These are phyloP conservation scores for Leptocoma aspasia DNA, from an alignment of 2,113 vertebrate species.

Conservation along the genomic window DNA sequence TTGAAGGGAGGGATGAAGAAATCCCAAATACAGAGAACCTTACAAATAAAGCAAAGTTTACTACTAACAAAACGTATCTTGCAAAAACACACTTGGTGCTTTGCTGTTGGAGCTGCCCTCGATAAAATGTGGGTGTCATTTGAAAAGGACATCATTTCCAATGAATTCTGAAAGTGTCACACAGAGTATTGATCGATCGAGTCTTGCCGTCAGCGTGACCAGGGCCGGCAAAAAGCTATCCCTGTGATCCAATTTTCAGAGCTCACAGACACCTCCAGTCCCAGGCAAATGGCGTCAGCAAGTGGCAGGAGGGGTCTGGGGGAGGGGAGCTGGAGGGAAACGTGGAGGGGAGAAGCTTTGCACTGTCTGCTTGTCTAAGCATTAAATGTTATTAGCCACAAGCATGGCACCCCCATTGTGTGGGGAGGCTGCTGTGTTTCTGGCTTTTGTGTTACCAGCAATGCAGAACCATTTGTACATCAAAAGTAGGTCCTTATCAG, in stretches of 20 bases:
- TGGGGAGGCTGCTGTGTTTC: background rate
- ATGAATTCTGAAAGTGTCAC: slow-evolving; percentile 79
- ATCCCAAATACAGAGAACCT: slow-evolving; percentile 49
- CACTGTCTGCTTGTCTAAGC: background rate
- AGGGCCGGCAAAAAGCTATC: slow-evolving; percentile 81
- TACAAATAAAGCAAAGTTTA: slow-evolving; percentile 61
- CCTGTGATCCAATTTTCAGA: slow-evolving; percentile 92
- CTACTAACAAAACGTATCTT: slow-evolving; percentile 58
- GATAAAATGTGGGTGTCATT: slow-evolving; percentile 75
- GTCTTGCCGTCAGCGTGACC: slow-evolving; percentile 84
- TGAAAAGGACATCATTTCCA: slow-evolving; percentile 79
- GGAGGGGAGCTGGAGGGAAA: background rate
- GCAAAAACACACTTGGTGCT: slow-evolving; percentile 62
- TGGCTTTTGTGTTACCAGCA: slow-evolving; percentile 28
- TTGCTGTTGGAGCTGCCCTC: slow-evolving; percentile 59
- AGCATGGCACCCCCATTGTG: background rate
- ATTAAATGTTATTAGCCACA: background rate
- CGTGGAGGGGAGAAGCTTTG: background rate
- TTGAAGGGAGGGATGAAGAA: slow-evolving; percentile 26
- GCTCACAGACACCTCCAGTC: slow-evolving; percentile 83
- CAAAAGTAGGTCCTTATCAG: slow-evolving; percentile 41
- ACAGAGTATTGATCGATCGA: slow-evolving; percentile 85
- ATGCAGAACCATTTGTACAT: background rate
- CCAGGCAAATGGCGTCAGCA: slow-evolving; percentile 74
- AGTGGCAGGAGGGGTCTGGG: slow-evolving; percentile 34